Evolutionary conservation across 2,113 vertebrate genomes (phyloP).

Genomic region (Grammomys dolichurus): DNA sequence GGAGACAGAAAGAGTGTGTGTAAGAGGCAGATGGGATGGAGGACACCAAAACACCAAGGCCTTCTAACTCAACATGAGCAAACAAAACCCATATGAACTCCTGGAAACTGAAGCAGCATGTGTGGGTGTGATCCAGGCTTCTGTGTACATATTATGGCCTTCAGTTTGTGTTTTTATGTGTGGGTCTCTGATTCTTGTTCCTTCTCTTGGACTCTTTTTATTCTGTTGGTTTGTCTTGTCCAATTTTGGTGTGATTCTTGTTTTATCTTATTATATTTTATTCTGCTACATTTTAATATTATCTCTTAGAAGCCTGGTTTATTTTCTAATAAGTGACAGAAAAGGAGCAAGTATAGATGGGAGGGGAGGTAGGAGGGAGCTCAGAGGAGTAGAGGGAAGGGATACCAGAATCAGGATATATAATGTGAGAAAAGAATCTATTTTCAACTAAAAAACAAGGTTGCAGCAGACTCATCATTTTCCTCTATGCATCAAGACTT

Average conservation of each 20-base stretch:
- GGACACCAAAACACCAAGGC: background rate
- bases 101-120: background rate
- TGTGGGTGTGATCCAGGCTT: background rate
- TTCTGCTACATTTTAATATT: background rate
- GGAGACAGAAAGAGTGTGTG: background rate
- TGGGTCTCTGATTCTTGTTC: no score
- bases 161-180: background rate
- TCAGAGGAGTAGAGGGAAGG: background rate
- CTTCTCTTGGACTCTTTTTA: background rate
- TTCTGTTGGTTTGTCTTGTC: background rate
- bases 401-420: background rate
- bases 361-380: no score
- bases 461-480: conserved; percentile 13
- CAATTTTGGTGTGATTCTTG: background rate
- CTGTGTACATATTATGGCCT: background rate
- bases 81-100: background rate
- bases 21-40: background rate
- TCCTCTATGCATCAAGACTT: conserved; percentile 8
- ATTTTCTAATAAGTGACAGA: background rate
- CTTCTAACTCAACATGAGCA: background rate
- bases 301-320: background rate
- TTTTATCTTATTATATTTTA: background rate
- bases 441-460: background rate
- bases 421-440: background rate
- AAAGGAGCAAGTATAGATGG: no score